Evolutionary conservation across 1,140 invertebrate genomes (phyloP).

Genomic region (Meloidogyne floridensis): DNA sequence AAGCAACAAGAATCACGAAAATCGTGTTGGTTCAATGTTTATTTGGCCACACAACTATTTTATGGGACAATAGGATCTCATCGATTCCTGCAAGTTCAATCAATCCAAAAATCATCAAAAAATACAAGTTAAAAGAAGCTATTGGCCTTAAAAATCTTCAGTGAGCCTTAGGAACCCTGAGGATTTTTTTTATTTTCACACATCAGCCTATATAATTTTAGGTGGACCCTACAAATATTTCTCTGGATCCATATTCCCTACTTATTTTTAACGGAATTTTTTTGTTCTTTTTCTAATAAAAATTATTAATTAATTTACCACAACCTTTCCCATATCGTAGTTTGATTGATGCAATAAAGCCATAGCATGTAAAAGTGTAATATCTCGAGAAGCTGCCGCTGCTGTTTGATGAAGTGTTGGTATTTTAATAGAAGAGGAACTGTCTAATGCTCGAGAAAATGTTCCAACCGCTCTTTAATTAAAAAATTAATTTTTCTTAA

Average conservation of each 20-base stretch:
- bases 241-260: no score
- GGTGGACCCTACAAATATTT: no score
- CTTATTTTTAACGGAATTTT: no score
- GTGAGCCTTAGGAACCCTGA: no score
- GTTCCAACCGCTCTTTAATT: conserved; percentile 84
- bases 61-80: no score
- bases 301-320: conserved; percentile 11
- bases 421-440: conserved; percentile 94
- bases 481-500: not conserved
- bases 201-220: no score
- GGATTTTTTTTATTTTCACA: no score
- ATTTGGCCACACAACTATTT: no score
- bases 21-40: no score
- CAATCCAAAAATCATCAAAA: not conserved
- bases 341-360: conserved; percentile 87
- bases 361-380: conserved; percentile 98
- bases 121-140: not conserved
- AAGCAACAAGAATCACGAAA: no score
- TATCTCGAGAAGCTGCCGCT: conserved; percentile 93
- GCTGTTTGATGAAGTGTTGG: conserved; percentile 98
- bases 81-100: no score
- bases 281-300: not conserved
- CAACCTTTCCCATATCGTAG: conserved; percentile 81
- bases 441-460: conserved; percentile 95
- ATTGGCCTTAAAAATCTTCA: no score